Evolutionary conservation across 2,113 vertebrate species (phyloP), one percentile per base, ranked within the genome.

Genomic region (Mormoops blainvillei): DNA sequence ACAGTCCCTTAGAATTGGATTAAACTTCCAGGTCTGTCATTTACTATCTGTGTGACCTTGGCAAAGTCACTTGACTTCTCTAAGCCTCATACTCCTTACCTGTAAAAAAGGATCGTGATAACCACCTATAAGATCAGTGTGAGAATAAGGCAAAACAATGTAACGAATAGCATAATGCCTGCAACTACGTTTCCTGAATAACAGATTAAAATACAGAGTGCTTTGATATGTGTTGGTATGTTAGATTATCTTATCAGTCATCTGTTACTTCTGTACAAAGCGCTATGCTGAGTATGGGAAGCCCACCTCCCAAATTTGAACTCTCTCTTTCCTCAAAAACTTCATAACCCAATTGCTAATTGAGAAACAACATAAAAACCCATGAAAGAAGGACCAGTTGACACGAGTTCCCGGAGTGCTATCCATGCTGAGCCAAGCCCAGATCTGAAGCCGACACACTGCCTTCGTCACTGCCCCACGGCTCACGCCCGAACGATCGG

Each of bases 1-100:
- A 43, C 11, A 45, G 83, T 52, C 45, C 63, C 43, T 70, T 0
- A 83, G 89, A 58, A 87, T 56, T 91, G 20, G 16, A 20, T 83
- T 88, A 33, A 86, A 48, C 11, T 52, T n/a, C 54, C 33, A 81
- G 50, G 4, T 77, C 7, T 86, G 56, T 88, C 67, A 71, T 81
- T 78, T 65, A 68, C 28, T 41, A 43, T n/a, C 78, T 91, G 48
- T 94, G 68, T 96, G 83, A 82, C 86, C 52, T 86, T 89, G 84
- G 16, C 36, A 38, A 89, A 96, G 84, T 89, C 65, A 38, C 31
- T 88, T 88, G 41, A 91, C 52, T 73, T 94, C 65, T 70, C 76
- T 88, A 92, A 78, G 88, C 33, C 73, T 91, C 36, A 54, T 65
- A 71, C 36, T 54, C 26, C 31, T 89, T 52, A 45, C 50, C 61